A percentile compares a stretch with the other conserved stretches of the same genome.
Evolutionary conservation across 2,888 invertebrate genomes (phyloP).

Genomic region (Spisula subtruncata): DNA sequence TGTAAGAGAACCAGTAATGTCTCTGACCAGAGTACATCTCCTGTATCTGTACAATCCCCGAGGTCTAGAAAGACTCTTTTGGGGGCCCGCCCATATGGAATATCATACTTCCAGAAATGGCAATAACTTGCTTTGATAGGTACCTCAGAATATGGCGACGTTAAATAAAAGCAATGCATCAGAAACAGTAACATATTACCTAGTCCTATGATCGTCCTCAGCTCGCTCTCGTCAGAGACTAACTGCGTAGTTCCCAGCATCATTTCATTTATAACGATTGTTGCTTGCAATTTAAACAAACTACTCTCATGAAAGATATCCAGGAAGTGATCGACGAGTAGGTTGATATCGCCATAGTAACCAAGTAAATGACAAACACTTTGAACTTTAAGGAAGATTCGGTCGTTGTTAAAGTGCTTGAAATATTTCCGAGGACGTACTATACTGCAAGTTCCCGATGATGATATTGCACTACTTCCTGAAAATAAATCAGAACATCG

Average conservation of each 20-base stretch:
- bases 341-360: slow-evolving; percentile 81
- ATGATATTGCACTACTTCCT: slow-evolving; percentile 71
- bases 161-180: neutral
- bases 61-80: too few species aligned
- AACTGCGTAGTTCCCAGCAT: slow-evolving; percentile 77
- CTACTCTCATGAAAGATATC: slow-evolving; percentile 82
- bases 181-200: neutral
- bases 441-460: slow-evolving; percentile 49
- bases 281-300: slow-evolving; percentile 81
- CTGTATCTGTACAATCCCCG: too few species aligned
- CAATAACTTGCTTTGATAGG: too few species aligned
- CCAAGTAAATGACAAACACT: slow-evolving; percentile 80
- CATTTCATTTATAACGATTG: slow-evolving; percentile 83
- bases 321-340: slow-evolving; percentile 84
- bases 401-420: slow-evolving; percentile 83
- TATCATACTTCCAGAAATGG: too few species aligned
- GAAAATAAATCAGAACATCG: too few species aligned
- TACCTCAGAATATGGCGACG: too few species aligned
- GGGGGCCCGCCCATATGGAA: too few species aligned
- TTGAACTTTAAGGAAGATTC: slow-evolving; percentile 76
- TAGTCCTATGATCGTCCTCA: slow-evolving; percentile 48
- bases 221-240: slow-evolving; percentile 42
- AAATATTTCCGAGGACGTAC: slow-evolving; percentile 81
- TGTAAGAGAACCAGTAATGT: too few species aligned
- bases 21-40: too few species aligned